Evolutionary conservation across 30 jellyfish, hydroid and myxozoan species (phyloP).

Genomic region (Chironex yamaguchii): DNA sequence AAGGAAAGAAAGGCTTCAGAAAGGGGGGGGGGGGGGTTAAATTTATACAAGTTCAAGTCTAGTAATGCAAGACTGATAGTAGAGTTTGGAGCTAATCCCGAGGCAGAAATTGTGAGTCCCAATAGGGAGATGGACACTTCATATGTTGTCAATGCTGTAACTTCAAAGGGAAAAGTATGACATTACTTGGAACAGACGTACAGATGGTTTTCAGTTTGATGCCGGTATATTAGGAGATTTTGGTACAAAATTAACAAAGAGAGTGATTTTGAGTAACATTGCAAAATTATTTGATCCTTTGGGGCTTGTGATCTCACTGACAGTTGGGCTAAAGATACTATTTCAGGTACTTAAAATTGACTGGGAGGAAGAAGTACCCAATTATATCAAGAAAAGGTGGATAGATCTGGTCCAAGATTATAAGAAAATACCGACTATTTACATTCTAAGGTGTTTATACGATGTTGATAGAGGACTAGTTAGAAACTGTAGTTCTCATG

Average conservation of each 20-base stretch:
- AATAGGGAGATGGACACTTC: too few species aligned
- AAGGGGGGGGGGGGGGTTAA: too few species aligned
- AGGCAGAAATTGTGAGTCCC: too few species aligned
- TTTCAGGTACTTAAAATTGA: neutral
- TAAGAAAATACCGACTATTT: too few species aligned
- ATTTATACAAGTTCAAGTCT: neutral
- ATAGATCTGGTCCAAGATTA: too few species aligned
- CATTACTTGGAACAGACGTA: neutral
- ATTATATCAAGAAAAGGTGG: neutral
- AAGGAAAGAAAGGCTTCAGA: neutral
- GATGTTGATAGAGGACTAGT: too few species aligned
- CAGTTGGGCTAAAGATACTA: too few species aligned
- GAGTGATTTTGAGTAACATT: neutral
- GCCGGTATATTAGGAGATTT: neutral
- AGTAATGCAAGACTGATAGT: neutral
- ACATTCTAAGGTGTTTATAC: too few species aligned
- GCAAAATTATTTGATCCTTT: neutral
- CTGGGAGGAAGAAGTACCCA: neutral
- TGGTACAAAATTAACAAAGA: neutral
- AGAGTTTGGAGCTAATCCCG: neutral
- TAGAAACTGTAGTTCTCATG: neutral
- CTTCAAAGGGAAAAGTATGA: too few species aligned
- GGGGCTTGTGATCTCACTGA: neutral
- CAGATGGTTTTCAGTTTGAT: neutral
- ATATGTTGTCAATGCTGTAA: too few species aligned